Percentiles rank a stretch among this genome's conserved stretches.
Evolutionary conservation across 2,113 vertebrate species (phyloP).

Genomic region (Forbesichthys agassizii): DNA sequence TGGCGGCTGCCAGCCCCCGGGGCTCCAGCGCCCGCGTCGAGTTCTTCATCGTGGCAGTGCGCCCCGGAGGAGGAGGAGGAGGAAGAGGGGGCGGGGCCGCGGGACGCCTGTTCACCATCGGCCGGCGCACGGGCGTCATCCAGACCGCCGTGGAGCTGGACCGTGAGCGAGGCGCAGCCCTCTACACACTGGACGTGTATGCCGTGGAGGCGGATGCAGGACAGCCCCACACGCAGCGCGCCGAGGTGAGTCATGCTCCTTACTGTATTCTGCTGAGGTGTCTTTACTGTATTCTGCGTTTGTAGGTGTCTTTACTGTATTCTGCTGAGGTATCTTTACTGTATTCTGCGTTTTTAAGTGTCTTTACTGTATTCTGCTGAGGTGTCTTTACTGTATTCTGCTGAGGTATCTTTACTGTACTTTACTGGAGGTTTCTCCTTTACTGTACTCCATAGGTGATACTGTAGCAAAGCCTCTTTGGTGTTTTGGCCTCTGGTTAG

Average conservation of each 20-base stretch:
- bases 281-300: background rate
- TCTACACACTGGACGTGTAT: slow-evolving; percentile 94
- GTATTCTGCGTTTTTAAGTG: too few relatives aligned
- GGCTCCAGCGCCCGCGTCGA: slow-evolving; percentile 86
- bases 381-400: too few relatives aligned
- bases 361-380: too few relatives aligned
- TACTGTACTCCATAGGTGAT: too few relatives aligned
- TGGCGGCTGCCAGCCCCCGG: slow-evolving; percentile 87
- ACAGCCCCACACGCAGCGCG: slow-evolving; percentile 88
- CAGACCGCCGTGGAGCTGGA: slow-evolving; percentile 95
- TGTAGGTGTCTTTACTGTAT: too few relatives aligned
- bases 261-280: slow-evolving; percentile 27
- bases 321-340: too few relatives aligned
- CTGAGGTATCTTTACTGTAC: too few relatives aligned
- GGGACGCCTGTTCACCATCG: slow-evolving; percentile 93
- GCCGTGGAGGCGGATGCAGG: slow-evolving; percentile 88
- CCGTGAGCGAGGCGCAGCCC: slow-evolving; percentile 88
- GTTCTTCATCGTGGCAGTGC: slow-evolving; percentile 92
- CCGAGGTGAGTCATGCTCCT: slow-evolving; percentile 82
- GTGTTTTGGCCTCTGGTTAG: slow-evolving; percentile 13
- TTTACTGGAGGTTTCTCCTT: too few relatives aligned
- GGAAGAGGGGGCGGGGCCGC: slow-evolving; percentile 81
- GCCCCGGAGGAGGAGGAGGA: slow-evolving; percentile 67
- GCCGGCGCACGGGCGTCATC: slow-evolving; percentile 86
- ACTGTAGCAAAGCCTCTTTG: slow-evolving; percentile 22